Conservation (phyloP, 2,113 vertebrate genomes). For the Pelecanus crispus region DNA sequence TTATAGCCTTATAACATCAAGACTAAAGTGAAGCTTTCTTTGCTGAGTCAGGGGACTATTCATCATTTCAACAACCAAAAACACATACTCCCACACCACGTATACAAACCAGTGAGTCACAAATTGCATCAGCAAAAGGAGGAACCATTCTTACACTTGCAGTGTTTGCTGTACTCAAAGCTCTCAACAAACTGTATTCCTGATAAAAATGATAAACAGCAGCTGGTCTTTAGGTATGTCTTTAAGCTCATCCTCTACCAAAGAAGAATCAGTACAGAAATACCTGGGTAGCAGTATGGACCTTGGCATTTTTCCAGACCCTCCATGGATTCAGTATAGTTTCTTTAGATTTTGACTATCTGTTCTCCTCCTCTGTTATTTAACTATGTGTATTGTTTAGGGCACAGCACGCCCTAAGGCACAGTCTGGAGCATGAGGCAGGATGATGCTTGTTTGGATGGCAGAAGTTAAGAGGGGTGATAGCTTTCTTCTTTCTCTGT, state of each 20-base stretch:
- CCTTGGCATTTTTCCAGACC: not conserved
- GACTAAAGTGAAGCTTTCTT: not conserved
- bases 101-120: not conserved
- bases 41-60: not conserved
- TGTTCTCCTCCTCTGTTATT: not conserved
- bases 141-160: not conserved
- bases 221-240: not conserved
- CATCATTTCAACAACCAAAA: not conserved
- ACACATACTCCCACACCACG: not conserved
- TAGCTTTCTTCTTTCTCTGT: not conserved
- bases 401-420: not conserved
- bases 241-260: not conserved
- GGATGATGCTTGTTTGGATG: not conserved
- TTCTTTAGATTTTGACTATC: not conserved
- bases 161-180: not conserved
- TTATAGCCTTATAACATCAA: not conserved
- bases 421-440: fast-evolving
- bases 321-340: not conserved
- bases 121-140: not conserved
- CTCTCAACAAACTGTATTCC: not conserved
- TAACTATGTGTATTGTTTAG: not conserved
- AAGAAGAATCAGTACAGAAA: not conserved
- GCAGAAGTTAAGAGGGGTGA: not conserved
- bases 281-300: not conserved
- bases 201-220: not conserved